These are phyloP conservation scores for Sporophila hypoxantha DNA, from an alignment of 2,113 vertebrate species.

Conservation along the genomic window DNA sequence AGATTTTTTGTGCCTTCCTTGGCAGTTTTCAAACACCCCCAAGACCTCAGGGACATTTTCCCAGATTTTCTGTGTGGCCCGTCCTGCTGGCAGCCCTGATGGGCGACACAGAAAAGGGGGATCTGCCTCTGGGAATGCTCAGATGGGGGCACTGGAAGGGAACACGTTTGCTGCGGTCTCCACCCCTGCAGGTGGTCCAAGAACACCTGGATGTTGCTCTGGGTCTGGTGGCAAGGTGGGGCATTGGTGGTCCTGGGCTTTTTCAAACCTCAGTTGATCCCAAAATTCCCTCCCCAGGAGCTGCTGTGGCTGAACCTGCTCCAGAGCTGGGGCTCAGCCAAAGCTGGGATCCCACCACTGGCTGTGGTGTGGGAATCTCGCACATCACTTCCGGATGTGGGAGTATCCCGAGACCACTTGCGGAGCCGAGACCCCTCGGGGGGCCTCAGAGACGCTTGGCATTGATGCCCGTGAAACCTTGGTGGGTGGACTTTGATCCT, in stretches of 20 bases:
- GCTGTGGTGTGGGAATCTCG: too few species aligned
- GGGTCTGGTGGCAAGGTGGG: background rate
- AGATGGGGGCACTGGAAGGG: background rate
- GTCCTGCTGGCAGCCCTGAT: too few species aligned
- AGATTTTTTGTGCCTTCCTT: too few species aligned
- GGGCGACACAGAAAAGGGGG: background rate
- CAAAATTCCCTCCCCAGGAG: background rate
- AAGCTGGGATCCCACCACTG: background rate
- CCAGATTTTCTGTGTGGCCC: background rate
- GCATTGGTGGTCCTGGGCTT: background rate
- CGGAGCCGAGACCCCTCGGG: too few species aligned
- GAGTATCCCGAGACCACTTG: too few species aligned
- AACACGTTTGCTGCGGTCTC: background rate
- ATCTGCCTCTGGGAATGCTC: background rate
- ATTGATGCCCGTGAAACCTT: too few species aligned
- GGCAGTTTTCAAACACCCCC: background rate
- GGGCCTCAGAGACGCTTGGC: too few species aligned
- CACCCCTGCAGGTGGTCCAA: background rate
- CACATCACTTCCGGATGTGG: too few species aligned
- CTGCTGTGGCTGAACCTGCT: background rate
- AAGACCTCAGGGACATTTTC: background rate
- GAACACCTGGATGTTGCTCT: background rate
- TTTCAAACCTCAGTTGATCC: background rate
- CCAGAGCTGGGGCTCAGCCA: background rate
- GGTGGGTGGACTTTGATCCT: too few species aligned